These are phyloP conservation scores for Pseudorhombus dupliciocellatus DNA, from an alignment of 2,113 vertebrate species.

Conservation along the genomic window DNA sequence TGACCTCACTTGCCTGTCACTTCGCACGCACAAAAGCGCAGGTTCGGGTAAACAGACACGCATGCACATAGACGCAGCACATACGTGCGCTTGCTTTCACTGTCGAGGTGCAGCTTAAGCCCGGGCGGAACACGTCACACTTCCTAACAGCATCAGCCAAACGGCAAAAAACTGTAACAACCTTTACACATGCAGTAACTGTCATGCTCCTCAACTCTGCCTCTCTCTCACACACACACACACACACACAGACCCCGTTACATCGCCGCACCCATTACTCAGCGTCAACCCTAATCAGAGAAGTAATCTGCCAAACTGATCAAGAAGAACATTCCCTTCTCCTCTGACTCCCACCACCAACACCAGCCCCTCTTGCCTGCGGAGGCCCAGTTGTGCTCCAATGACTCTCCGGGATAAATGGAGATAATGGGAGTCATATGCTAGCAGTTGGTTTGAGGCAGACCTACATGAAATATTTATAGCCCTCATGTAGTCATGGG, in stretches of 20 bases:
- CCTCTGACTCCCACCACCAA: conserved; percentile 45
- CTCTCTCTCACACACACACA: conserved; percentile 12
- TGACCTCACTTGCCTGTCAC: conserved; percentile 70
- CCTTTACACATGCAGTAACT: conserved; percentile 30
- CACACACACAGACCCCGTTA: conserved; percentile 18
- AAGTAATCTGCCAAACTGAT: conserved; percentile 61
- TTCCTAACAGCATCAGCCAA: conserved; percentile 38
- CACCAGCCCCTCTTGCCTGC: conserved; percentile 51
- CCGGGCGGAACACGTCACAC: conserved; percentile 32
- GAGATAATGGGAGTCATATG: conserved; percentile 80
- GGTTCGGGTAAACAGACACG: conserved; percentile 31
- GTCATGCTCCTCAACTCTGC: conserved; percentile 19
- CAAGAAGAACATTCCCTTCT: conserved; percentile 54
- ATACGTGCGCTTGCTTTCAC: neutral
- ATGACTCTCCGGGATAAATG: conserved; percentile 74
- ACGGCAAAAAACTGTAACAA: conserved; percentile 21
- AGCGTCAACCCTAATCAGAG: conserved; percentile 64
- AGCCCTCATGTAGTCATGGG: conserved; percentile 60
- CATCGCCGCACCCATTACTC: conserved; percentile 43
- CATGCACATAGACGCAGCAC: conserved; percentile 13
- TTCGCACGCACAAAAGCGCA: conserved; percentile 17
- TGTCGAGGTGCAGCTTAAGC: conserved; percentile 28
- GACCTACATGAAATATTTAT: conserved; percentile 65
- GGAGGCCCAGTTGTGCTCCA: conserved; percentile 71
- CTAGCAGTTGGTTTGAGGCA: conserved; percentile 59